Percentiles rank a stretch among this genome's conserved stretches.
These are phyloP conservation scores for Hypsibius dujardini DNA, from an alignment of 1,140 invertebrate species.

Conservation along the genomic window DNA sequence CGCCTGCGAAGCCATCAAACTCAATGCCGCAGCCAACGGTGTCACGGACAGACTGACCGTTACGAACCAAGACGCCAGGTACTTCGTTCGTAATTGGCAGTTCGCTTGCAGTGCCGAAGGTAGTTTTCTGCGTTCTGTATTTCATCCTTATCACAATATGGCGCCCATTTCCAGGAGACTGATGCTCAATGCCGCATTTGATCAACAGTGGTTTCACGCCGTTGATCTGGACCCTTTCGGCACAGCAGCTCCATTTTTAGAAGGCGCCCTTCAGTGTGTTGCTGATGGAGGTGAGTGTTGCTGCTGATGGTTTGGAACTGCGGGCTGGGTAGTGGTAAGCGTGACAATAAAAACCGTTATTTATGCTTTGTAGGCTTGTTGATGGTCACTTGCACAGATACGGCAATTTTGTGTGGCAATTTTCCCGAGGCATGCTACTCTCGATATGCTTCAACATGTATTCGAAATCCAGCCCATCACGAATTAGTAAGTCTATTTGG, in stretches of 20 bases:
- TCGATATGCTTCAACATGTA: slow-evolving; percentile 79
- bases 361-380: slow-evolving; percentile 38
- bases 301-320: slow-evolving; percentile 1
- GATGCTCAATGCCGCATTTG: slow-evolving; percentile 52
- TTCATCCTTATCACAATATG: slow-evolving; percentile 28
- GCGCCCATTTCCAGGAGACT: slow-evolving; percentile 44
- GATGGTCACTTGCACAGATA: slow-evolving; percentile 92
- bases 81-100: slow-evolving; percentile 24
- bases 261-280: slow-evolving; percentile 56
- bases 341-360: slow-evolving; percentile 17
- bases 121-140: slow-evolving; percentile 25
- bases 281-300: slow-evolving; percentile 28
- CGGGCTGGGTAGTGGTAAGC: slow-evolving; percentile 17
- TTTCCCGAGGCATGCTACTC: slow-evolving; percentile 74
- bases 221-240: slow-evolving; percentile 97
- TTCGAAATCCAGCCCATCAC: slow-evolving; percentile 73
- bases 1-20: slow-evolving; percentile 66
- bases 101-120: too few species aligned
- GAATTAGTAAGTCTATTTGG: slow-evolving; percentile 52
- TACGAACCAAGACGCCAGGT: slow-evolving; percentile 63
- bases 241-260: slow-evolving; percentile 75
- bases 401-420: slow-evolving; percentile 90
- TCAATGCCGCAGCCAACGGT: slow-evolving; percentile 60
- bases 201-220: slow-evolving; percentile 55
- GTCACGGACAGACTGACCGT: slow-evolving; percentile 54